Conservation (phyloP, 2,113 vertebrate species). For the Seriola aureovittata region DNA sequence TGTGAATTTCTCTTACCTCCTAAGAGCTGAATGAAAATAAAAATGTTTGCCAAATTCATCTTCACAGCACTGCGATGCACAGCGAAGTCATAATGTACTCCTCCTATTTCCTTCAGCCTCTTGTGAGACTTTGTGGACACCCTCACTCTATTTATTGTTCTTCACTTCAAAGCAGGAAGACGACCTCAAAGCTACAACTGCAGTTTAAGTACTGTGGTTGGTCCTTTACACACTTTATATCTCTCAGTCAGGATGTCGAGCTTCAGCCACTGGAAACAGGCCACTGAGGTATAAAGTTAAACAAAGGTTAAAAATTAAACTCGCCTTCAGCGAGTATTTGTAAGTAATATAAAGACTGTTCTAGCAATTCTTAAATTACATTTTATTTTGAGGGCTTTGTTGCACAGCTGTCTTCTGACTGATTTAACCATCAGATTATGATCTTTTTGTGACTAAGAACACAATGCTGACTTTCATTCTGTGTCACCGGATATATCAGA, state of each 20-base stretch:
- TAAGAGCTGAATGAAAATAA: slow-evolving; percentile 61
- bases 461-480: background rate
- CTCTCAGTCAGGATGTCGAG: background rate
- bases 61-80: slow-evolving; percentile 36
- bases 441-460: background rate
- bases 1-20: slow-evolving; percentile 53
- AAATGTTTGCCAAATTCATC: slow-evolving; percentile 8
- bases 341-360: no score
- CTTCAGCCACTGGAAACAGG: background rate
- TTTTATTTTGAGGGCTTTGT: no score
- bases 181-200: slow-evolving; percentile 24
- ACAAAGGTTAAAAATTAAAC: background rate
- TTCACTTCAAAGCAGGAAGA: slow-evolving; percentile 64
- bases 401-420: background rate
- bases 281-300: background rate
- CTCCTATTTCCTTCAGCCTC: slow-evolving; percentile 31
- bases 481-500: background rate
- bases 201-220: background rate
- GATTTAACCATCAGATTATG: background rate
- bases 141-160: slow-evolving; percentile 51
- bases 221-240: background rate
- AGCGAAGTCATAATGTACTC: slow-evolving; percentile 10
- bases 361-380: no score
- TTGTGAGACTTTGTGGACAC: slow-evolving; percentile 10
- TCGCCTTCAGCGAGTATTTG: no score